Evolutionary conservation across 2,888 invertebrate genomes (phyloP).

Genomic region (Folsomia candida): DNA sequence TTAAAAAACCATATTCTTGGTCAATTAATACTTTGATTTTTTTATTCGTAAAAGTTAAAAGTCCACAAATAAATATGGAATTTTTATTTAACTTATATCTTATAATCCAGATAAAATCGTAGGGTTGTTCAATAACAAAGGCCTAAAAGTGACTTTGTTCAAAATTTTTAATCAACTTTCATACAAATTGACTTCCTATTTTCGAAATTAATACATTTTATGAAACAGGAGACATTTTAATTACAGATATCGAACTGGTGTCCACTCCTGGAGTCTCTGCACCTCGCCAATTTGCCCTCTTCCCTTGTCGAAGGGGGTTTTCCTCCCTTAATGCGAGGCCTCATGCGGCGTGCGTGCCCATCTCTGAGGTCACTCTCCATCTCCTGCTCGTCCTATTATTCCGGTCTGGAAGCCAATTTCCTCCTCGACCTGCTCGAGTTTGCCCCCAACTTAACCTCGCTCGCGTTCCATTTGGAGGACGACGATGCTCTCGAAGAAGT

Average conservation of each 20-base stretch:
- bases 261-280: not conserved
- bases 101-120: too few species aligned
- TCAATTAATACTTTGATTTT: too few species aligned
- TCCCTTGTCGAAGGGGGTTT: not conserved
- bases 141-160: too few species aligned
- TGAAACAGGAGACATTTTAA: too few species aligned
- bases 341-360: not conserved
- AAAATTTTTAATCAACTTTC: too few species aligned
- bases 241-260: not conserved
- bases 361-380: not conserved
- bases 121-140: too few species aligned
- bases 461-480: constrained; percentile 9
- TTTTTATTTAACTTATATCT: too few species aligned
- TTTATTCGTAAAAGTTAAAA: too few species aligned
- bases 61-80: too few species aligned
- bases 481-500: constrained; percentile 15
- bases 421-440: constrained; percentile 5
- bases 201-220: too few species aligned
- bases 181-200: too few species aligned
- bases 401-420: not conserved
- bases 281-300: not conserved
- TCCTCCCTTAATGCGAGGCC: not conserved
- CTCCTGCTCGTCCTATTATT: not conserved
- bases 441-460: not conserved
- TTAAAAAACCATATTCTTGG: not conserved